Conservation (phyloP, 2,113 vertebrate genomes). For the Eleginops maclovinus region DNA sequence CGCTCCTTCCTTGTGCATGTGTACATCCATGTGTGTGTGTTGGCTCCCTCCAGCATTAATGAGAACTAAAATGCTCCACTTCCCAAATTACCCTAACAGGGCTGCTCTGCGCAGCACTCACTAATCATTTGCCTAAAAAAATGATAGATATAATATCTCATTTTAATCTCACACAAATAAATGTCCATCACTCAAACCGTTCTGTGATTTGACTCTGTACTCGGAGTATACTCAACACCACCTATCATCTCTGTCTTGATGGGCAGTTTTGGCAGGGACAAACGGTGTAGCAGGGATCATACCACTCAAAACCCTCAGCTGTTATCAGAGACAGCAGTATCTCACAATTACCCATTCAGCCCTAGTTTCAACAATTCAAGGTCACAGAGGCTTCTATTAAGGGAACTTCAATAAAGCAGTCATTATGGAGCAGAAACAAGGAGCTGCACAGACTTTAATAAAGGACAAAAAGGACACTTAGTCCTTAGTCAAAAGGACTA, state of each 20-base stretch:
- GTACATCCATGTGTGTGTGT: slow-evolving; percentile 14
- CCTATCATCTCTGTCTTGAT: neutral
- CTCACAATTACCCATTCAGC: slow-evolving; percentile 37
- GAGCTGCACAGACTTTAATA: slow-evolving; percentile 53
- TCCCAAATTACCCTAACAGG: slow-evolving; percentile 71
- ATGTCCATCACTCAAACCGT: slow-evolving; percentile 28
- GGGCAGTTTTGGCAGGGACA: slow-evolving; percentile 6
- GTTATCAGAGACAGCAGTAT: slow-evolving; percentile 30
- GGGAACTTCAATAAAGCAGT: slow-evolving; percentile 60
- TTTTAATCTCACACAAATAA: slow-evolving; percentile 73
- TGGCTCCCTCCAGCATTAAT: slow-evolving; percentile 44
- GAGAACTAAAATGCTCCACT: slow-evolving; percentile 62
- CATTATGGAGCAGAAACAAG: slow-evolving; percentile 60
- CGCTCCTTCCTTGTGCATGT: slow-evolving; percentile 6
- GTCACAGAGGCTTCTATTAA: slow-evolving; percentile 48
- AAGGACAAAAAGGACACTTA: slow-evolving; percentile 64
- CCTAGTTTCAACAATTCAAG: slow-evolving; percentile 57
- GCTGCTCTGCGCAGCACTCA: slow-evolving; percentile 51
- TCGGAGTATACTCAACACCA: neutral
- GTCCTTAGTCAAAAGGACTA: too few species aligned
- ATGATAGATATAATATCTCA: slow-evolving; percentile 78
- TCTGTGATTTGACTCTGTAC: slow-evolving; percentile 2
- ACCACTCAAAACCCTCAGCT: slow-evolving; percentile 28
- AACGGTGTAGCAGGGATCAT: neutral
- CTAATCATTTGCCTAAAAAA: slow-evolving; percentile 76